phyloP scores from a whole-genome alignment of 2,888 invertebrate genomes.

The Chloromyia formosa region DNA sequence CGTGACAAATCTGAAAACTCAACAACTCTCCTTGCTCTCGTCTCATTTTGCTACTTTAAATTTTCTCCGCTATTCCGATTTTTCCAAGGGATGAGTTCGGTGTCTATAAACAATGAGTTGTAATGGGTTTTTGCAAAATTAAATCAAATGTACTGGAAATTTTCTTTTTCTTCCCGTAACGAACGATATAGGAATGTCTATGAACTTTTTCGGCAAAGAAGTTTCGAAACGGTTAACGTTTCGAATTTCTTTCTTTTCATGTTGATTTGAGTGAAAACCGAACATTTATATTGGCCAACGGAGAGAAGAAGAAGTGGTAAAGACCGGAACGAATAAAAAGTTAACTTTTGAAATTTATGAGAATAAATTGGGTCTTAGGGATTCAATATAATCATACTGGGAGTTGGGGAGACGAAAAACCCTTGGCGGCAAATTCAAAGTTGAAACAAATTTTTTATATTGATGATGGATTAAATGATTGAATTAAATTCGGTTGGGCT shows the following conservation, averaged over 20 bases:
- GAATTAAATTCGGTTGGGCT: too few species aligned
- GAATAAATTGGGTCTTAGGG: slow-evolving; percentile 32
- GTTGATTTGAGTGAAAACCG: background rate
- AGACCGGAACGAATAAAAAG: slow-evolving; percentile 18
- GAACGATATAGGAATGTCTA: too few species aligned
- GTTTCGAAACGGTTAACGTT: background rate
- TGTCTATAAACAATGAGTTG: slow-evolving; percentile 1
- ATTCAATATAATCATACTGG: background rate
- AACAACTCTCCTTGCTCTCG: too few species aligned
- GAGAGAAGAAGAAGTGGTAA: background rate
- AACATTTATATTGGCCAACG: background rate
- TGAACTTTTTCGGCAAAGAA: background rate
- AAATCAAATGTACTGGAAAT: slow-evolving; percentile 38
- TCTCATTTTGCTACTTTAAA: background rate
- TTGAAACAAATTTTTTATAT: too few species aligned
- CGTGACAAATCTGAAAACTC: too few species aligned
- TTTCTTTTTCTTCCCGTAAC: background rate
- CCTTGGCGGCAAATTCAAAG: too few species aligned
- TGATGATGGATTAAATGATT: too few species aligned
- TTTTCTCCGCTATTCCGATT: background rate
- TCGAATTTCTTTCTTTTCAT: background rate
- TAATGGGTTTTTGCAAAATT: slow-evolving; percentile 22
- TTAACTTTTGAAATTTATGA: slow-evolving; percentile 20
- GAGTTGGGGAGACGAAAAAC: too few species aligned
- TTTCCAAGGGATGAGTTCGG: background rate